A percentile compares a stretch with the other conserved stretches of the same genome.
phyloP scores from a whole-genome alignment of 1,140 invertebrate genomes.

The Caenorhabditis remanei region DNA sequence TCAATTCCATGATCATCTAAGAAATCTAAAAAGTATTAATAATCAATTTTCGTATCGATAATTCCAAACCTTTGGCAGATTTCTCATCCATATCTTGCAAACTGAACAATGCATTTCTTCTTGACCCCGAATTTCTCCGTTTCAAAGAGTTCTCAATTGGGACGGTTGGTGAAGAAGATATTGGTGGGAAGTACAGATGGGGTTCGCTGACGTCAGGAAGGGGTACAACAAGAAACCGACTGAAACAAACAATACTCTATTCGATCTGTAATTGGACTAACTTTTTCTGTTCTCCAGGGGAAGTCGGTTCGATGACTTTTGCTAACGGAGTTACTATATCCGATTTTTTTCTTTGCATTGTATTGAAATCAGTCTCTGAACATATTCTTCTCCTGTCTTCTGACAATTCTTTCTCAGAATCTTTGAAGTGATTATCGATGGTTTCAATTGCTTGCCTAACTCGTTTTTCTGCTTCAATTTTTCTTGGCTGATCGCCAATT shows the following conservation, averaged over 20 bases:
- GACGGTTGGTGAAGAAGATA: constrained; percentile 1
- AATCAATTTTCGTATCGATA: not conserved
- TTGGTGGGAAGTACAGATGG: constrained; percentile 5
- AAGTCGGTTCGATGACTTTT: constrained; percentile 18
- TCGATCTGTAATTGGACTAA: not conserved
- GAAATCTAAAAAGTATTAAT: not conserved
- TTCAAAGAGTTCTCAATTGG: constrained; percentile 32
- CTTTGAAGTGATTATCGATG: constrained; percentile 76
- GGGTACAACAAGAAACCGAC: constrained; percentile 47
- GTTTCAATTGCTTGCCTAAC: constrained; percentile 75
- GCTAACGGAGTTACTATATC: constrained; percentile 13
- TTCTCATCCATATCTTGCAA: constrained; percentile 42
- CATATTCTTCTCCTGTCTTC: constrained; percentile 40
- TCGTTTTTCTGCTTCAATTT: constrained; percentile 72
- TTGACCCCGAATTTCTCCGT: constrained; percentile 25
- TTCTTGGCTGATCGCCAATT: constrained; percentile 75
- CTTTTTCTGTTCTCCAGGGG: constrained; percentile 38
- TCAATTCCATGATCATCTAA: constrained; percentile 49
- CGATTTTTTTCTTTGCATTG: constrained; percentile 33
- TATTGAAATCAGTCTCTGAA: constrained; percentile 20
- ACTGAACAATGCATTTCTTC: constrained; percentile 41
- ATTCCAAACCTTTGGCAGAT: constrained; percentile 12
- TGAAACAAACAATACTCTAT: not conserved
- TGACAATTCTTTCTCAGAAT: constrained; percentile 60
- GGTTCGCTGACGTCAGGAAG: constrained; percentile 51